Percentiles rank a stretch among this genome's conserved stretches.
These are phyloP conservation scores for Pseudoatta argentina DNA, from an alignment of 1,140 invertebrate genomes.

Conservation along the genomic window DNA sequence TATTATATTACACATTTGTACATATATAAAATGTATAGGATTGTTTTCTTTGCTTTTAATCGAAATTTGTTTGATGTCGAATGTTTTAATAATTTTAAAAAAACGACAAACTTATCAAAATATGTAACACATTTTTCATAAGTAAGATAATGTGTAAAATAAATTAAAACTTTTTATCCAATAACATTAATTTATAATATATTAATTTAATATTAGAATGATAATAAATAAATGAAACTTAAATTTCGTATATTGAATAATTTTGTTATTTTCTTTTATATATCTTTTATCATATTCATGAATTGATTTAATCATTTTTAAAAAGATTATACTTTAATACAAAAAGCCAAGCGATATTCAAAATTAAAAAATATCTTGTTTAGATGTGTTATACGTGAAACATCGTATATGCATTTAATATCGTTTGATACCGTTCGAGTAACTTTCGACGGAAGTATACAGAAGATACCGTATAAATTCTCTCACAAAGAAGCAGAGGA, in stretches of 20 bases:
- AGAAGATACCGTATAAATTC: neutral
- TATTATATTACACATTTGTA: neutral
- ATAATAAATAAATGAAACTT: neutral
- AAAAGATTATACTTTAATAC: conserved; percentile 8
- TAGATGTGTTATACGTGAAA: neutral
- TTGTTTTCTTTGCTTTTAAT: neutral
- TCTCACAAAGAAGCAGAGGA: neutral
- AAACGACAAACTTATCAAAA: neutral
- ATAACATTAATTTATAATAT: neutral
- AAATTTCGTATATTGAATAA: neutral
- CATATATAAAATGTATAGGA: neutral
- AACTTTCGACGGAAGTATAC: neutral
- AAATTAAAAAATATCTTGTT: neutral
- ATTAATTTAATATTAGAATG: neutral
- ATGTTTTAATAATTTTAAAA: neutral
- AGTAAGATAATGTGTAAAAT: neutral
- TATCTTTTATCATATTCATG: neutral
- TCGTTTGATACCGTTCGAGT: neutral
- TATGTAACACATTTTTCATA: conserved; percentile 7
- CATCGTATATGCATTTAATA: neutral
- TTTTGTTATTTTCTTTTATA: neutral
- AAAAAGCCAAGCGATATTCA: conserved; percentile 3
- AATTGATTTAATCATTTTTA: conserved; percentile 3
- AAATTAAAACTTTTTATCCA: neutral
- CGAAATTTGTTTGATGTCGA: neutral